Conservation (phyloP, 2,888 invertebrate genomes). For the Xestia c-nigrum region DNA sequence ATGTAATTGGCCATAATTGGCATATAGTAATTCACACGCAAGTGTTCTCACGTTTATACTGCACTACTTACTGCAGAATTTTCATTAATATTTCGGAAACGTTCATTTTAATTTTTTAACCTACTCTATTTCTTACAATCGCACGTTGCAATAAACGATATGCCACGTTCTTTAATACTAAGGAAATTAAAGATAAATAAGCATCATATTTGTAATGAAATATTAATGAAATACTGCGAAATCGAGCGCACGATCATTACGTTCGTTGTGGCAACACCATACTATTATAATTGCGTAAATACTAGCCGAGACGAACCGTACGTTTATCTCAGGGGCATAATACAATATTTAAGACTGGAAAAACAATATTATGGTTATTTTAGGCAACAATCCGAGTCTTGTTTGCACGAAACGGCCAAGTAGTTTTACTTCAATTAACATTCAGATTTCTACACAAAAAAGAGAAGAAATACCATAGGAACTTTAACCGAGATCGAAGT, state of each 20-base stretch:
- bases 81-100: constrained; percentile 62
- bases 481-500: not conserved
- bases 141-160: constrained; percentile 39
- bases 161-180: constrained; percentile 45
- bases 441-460: constrained; percentile 6
- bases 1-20: constrained; percentile 77
- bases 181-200: constrained; percentile 49
- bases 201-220: constrained; percentile 42
- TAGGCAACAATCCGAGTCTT: constrained; percentile 19
- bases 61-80: constrained; percentile 56
- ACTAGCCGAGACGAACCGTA: constrained; percentile 44
- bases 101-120: constrained; percentile 33
- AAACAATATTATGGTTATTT: constrained; percentile 37
- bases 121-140: constrained; percentile 44
- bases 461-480: not conserved
- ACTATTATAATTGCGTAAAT: constrained; percentile 54
- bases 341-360: constrained; percentile 35
- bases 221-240: constrained; percentile 55
- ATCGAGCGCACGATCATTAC: constrained; percentile 57
- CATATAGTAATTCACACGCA: constrained; percentile 74
- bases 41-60: constrained; percentile 71
- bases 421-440: constrained; percentile 4
- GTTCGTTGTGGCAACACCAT: constrained; percentile 48
- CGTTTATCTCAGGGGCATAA: constrained; percentile 38
- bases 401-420: constrained; percentile 10